Evolutionary conservation across 2,888 invertebrate genomes (phyloP).

Genomic region (Disparrhopalites patrizii): DNA sequence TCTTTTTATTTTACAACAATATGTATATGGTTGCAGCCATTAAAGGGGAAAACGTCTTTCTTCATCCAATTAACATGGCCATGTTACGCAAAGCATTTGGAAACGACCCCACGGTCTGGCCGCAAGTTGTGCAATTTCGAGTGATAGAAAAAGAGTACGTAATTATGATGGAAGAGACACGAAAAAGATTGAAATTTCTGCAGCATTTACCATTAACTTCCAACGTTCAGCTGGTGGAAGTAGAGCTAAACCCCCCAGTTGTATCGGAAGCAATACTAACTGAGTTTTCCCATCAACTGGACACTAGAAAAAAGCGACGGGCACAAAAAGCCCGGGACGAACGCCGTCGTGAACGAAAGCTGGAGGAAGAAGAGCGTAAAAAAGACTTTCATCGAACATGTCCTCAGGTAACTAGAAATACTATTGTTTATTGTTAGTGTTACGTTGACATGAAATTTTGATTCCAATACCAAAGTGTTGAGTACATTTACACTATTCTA

Average conservation of each 20-base stretch:
- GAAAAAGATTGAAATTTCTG: constrained; percentile 69
- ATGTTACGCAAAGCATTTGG: constrained; percentile 85
- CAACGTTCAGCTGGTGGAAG: constrained; percentile 84
- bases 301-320: constrained; percentile 65
- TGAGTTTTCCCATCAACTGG: constrained; percentile 63
- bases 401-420: constrained; percentile 27
- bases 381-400: constrained; percentile 20
- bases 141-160: constrained; percentile 84
- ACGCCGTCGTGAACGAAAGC: constrained; percentile 71
- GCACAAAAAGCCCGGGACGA: constrained; percentile 72
- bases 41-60: constrained; percentile 88
- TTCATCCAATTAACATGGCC: constrained; percentile 84
- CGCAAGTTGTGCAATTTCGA: constrained; percentile 66
- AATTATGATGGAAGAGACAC: constrained; percentile 76
- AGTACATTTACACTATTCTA: constrained; percentile 13
- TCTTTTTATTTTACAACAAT: no score
- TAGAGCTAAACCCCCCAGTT: constrained; percentile 69
- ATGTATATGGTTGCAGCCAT: no score
- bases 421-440: background rate
- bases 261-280: constrained; percentile 65
- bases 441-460: background rate
- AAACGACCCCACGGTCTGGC: constrained; percentile 67
- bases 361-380: constrained; percentile 66
- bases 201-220: constrained; percentile 86
- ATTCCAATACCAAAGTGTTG: constrained; percentile 12